These are phyloP conservation scores for Eristalis arbustorum DNA, from an alignment of 2,888 invertebrate species.

Conservation along the genomic window DNA sequence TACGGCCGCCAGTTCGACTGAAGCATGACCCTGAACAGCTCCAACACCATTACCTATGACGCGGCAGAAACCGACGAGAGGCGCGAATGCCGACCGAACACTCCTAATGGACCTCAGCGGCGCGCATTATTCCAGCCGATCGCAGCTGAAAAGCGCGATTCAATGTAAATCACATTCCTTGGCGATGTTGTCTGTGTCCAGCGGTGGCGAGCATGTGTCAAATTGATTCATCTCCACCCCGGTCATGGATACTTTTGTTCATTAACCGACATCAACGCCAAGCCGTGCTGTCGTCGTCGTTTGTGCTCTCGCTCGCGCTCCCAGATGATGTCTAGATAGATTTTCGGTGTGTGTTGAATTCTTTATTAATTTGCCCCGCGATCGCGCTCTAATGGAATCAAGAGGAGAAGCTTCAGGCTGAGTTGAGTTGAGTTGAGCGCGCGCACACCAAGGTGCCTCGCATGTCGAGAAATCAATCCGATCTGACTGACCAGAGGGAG, in stretches of 20 bases:
- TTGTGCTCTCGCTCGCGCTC: background rate
- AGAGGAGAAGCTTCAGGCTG: constrained; percentile 38
- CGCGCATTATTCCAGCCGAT: constrained; percentile 23
- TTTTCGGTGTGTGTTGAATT: constrained; percentile 3
- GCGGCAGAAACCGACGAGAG: constrained; percentile 21
- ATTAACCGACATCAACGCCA: constrained; percentile 65
- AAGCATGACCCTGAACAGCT: constrained; percentile 60
- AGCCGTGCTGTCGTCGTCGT: background rate
- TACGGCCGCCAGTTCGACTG: constrained; percentile 41
- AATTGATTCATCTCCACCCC: constrained; percentile 67
- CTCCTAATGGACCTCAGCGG: constrained; percentile 21
- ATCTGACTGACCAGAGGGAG: background rate
- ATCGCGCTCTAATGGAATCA: constrained; percentile 43
- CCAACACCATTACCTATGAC: constrained; percentile 35
- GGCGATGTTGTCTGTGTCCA: constrained; percentile 27
- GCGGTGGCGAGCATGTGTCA: constrained; percentile 62
- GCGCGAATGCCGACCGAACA: background rate
- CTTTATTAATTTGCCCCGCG: constrained; percentile 27
- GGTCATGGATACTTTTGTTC: constrained; percentile 56
- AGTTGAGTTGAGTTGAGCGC: background rate
- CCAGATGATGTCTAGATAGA: constrained; percentile 15
- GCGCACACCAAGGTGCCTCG: background rate
- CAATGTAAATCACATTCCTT: constrained; percentile 61
- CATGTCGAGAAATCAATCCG: background rate
- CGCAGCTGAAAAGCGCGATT: constrained; percentile 42